Percentiles rank a stretch among this genome's conserved stretches.
Conservation (phyloP, 2,888 invertebrate species). For the Crioceris asparagi region DNA sequence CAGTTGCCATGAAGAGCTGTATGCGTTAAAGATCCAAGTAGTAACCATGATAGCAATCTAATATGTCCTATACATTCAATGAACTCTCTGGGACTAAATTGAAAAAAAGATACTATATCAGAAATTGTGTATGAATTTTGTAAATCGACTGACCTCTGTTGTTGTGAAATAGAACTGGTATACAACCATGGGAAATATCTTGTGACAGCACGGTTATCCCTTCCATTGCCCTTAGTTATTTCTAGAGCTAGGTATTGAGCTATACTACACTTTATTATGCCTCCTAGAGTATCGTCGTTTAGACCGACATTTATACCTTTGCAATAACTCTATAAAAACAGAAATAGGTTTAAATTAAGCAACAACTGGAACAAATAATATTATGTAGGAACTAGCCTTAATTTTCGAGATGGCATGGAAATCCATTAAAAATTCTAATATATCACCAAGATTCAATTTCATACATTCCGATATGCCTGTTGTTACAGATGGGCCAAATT, state of each 20-base stretch:
- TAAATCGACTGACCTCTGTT: too few species aligned
- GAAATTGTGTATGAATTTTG: too few species aligned
- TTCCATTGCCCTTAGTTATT: slow-evolving; percentile 75
- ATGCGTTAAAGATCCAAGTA: slow-evolving; percentile 90
- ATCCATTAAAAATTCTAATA: slow-evolving; percentile 90
- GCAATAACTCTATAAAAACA: slow-evolving; percentile 49
- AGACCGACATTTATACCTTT: slow-evolving; percentile 57
- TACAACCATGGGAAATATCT: slow-evolving; percentile 86
- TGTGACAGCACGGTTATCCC: slow-evolving; percentile 72
- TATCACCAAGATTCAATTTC: slow-evolving; percentile 82
- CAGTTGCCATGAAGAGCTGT: slow-evolving; percentile 54
- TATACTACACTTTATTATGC: slow-evolving; percentile 90
- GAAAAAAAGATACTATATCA: slow-evolving; percentile 8
- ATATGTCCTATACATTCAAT: slow-evolving; percentile 93
- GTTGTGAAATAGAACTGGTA: slow-evolving; percentile 63
- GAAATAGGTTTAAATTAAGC: neutral
- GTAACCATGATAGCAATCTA: slow-evolving; percentile 87
- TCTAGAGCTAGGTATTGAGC: slow-evolving; percentile 91
- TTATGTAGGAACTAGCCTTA: too few species aligned
- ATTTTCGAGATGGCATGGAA: slow-evolving; percentile 94
- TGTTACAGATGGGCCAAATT: slow-evolving; percentile 46
- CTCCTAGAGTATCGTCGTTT: slow-evolving; percentile 93
- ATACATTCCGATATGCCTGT: slow-evolving; percentile 92
- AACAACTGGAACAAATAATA: too few species aligned
- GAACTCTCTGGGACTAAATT: slow-evolving; percentile 81